phyloP scores from a whole-genome alignment of 53 echinoderm and acorn worm genomes.

The Astropecten irregularis region DNA sequence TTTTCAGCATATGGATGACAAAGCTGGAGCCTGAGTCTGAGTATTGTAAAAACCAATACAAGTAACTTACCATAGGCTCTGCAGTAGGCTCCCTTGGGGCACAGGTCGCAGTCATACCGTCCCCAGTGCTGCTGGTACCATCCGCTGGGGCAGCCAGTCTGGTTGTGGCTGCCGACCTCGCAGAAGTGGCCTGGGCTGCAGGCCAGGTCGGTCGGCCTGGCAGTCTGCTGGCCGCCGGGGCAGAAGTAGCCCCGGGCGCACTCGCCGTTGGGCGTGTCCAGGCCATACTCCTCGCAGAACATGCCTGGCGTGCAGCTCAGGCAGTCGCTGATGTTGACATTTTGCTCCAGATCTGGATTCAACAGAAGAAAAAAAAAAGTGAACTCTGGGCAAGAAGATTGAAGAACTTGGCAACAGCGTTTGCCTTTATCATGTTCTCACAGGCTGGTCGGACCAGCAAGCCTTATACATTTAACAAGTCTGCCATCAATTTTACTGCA shows the following conservation, averaged over 20 bases:
- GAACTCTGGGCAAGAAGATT: neutral
- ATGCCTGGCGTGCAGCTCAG: conserved; percentile 78
- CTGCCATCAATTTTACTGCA: too few relatives aligned
- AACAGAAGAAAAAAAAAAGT: neutral
- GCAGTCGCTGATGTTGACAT: conserved; percentile 82
- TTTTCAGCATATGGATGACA: too few relatives aligned
- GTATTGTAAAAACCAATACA: too few relatives aligned
- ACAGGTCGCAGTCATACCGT: conserved; percentile 77
- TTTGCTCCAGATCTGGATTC: conserved; percentile 61
- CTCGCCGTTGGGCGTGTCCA: conserved; percentile 64
- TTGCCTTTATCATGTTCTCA: too few relatives aligned
- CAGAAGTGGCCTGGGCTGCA: conserved; percentile 99
- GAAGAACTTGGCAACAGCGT: too few relatives aligned
- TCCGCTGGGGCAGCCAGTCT: conserved; percentile 90
- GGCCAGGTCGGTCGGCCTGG: conserved; percentile 82
- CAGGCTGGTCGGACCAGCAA: too few relatives aligned
- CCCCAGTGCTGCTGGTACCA: conserved; percentile 95
- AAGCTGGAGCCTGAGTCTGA: too few relatives aligned
- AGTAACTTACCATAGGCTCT: conserved; percentile 88
- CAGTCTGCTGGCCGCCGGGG: conserved; percentile 89
- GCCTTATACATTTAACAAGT: too few relatives aligned
- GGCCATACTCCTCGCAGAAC: conserved; percentile 91
- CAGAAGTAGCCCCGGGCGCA: conserved; percentile 90
- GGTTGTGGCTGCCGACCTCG: conserved; percentile 74
- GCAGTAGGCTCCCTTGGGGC: conserved; percentile 89